Conservation (phyloP, 2,888 invertebrate genomes). For the Fragum whitleyi region DNA sequence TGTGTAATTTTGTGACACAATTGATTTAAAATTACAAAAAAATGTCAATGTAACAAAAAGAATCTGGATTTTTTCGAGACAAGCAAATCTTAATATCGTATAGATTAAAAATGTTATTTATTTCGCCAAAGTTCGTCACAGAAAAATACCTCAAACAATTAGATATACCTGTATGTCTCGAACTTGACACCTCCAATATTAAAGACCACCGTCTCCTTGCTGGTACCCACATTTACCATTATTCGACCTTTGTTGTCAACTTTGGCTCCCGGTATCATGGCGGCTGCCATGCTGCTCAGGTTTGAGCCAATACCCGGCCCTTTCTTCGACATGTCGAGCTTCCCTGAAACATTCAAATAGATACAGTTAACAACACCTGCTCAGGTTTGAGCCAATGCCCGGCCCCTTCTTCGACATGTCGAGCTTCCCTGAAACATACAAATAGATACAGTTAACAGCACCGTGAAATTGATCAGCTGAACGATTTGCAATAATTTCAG, state of each 20-base stretch:
- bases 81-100: too few species aligned
- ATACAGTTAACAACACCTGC: too few species aligned
- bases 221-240: conserved; percentile 57
- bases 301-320: background rate
- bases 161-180: conserved; percentile 71
- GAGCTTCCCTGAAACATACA: background rate
- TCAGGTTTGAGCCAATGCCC: background rate
- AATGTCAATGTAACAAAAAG: too few species aligned
- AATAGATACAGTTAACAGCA: too few species aligned
- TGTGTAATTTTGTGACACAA: too few species aligned
- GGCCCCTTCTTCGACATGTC: conserved; percentile 22
- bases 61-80: too few species aligned
- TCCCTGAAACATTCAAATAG: conserved; percentile 1
- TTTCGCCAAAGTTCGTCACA: too few species aligned
- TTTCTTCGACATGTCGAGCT: conserved; percentile 21
- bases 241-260: conserved; percentile 62
- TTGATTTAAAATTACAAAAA: too few species aligned
- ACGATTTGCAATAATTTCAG: too few species aligned
- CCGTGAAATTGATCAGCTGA: background rate
- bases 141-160: too few species aligned
- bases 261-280: conserved; percentile 64
- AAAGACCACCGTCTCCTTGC: conserved; percentile 68
- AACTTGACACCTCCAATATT: conserved; percentile 77
- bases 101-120: too few species aligned
- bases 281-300: conserved; percentile 47